Conservation (phyloP, 30 jellyfish, hydroid and myxozoan genomes). For the Thelohanellus kitauei region DNA sequence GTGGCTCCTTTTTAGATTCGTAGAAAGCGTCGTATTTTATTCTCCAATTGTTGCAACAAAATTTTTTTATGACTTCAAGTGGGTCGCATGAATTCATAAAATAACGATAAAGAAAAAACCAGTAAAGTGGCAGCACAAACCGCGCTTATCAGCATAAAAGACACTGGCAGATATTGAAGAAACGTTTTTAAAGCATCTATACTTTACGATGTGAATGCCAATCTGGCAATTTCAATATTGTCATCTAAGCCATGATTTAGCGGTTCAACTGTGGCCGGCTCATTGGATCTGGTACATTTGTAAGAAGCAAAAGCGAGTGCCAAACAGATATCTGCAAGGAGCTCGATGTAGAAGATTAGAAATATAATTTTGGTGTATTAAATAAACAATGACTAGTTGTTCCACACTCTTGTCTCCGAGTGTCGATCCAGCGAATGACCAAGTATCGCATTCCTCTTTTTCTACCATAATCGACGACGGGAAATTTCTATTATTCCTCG, state of each 20-base stretch:
- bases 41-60: conserved; percentile 37
- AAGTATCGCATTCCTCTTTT: conserved; percentile 38
- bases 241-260: too few relatives aligned
- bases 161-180: conserved; percentile 15
- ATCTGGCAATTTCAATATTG: too few relatives aligned
- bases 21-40: conserved; percentile 26
- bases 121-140: conserved; percentile 21
- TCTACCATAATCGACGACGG: conserved; percentile 18
- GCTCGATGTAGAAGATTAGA: conserved; percentile 21
- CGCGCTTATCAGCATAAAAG: conserved; percentile 15
- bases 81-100: neutral
- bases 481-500: neutral
- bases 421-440: conserved; percentile 82
- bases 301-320: too few relatives aligned
- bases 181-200: conserved; percentile 21
- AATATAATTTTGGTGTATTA: conserved; percentile 44
- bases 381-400: conserved; percentile 48
- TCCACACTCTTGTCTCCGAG: conserved; percentile 57
- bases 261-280: too few relatives aligned
- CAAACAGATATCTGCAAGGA: conserved; percentile 51
- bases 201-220: conserved; percentile 36
- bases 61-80: conserved; percentile 11
- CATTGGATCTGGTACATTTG: too few relatives aligned
- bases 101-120: neutral
- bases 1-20: conserved; percentile 5